Evolutionary conservation across 2,888 invertebrate species (phyloP), one percentile per base, ranked within the genome.

Genomic region (Balanococcus diminutus): DNA sequence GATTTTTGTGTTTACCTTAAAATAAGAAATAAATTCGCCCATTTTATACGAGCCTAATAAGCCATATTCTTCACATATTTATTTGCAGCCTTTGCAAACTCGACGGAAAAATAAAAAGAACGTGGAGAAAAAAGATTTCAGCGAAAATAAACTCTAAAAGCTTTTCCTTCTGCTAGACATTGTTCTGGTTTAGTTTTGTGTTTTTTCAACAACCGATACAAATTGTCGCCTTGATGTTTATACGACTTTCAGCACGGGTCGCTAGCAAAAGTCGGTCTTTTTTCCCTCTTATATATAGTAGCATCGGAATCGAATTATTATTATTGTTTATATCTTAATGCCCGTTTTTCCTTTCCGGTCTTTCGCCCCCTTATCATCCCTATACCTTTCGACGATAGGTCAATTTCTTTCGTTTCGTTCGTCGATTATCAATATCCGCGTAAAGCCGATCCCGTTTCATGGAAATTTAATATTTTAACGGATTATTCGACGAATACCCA

Each of bases 191-290:
- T 25, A 67, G 67, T 28, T 56, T 46, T 28, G 25, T 67, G 25
- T 67, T 67, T 67, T 67, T 67, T 67, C 67, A 67, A 67, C 25
- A 67, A 28, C 67, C 28, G 67, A 67, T 67, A 67, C 67, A 67
- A 67, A 67, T 28, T 67, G 67, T 28, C 28, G 67, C 67, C 67
- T 28, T 67, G 16, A 67, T 67, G 67, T 67, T 67, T 67, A 67
- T 67, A 67, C 67, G 28, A 67, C 28, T 67, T 67, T 56, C 56
- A 56, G 11, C 67, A 67, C 67, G 67, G 16, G 28, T 28, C 28
- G 11, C 67, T 14, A 67, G 22, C 28, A 28, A 16, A 67, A 0
- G 67, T 28, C 28, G n/a, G n/a, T 67, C 28, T 28, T 28, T 67
- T 56, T 56, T 56, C 22, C 14, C 3, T 36, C 46, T 46, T 46